Percentiles rank a stretch among this genome's conserved stretches.
Conservation (phyloP, 2,888 invertebrate species). For the Uloborus plumipes region DNA sequence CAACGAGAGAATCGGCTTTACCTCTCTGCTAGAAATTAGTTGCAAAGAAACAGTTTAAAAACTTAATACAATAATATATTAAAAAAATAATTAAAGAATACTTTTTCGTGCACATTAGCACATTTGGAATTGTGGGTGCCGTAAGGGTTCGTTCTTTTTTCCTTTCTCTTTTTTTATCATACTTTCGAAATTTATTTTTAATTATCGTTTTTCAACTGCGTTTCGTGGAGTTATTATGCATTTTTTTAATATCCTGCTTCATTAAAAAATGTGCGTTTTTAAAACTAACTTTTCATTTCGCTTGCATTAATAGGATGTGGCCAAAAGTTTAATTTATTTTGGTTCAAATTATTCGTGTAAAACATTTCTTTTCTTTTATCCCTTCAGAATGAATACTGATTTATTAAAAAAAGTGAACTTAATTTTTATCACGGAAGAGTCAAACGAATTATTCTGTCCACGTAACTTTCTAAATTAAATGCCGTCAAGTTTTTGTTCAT, state of each 20-base stretch:
- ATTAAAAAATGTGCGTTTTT: constrained; percentile 62
- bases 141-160: constrained; percentile 19
- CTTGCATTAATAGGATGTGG: constrained; percentile 43
- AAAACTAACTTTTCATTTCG: constrained; percentile 60
- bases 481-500: constrained; percentile 5
- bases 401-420: constrained; percentile 51
- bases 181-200: constrained; percentile 60
- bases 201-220: constrained; percentile 61
- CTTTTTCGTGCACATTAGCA: constrained; percentile 45
- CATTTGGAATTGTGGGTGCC: constrained; percentile 9
- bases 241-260: constrained; percentile 42
- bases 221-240: constrained; percentile 50
- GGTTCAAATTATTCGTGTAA: constrained; percentile 31
- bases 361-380: constrained; percentile 19
- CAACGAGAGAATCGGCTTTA: constrained; percentile 6
- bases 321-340: constrained; percentile 59
- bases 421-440: constrained; percentile 59
- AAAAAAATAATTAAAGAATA: constrained; percentile 60
- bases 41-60: constrained; percentile 64
- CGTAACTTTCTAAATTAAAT: constrained; percentile 48
- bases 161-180: constrained; percentile 25
- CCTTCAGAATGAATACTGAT: constrained; percentile 27
- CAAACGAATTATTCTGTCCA: constrained; percentile 36
- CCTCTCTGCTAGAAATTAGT: constrained; percentile 42
- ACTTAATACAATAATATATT: constrained; percentile 63